Conservation (phyloP, 2,888 invertebrate species). For the Girardia tigrina region DNA sequence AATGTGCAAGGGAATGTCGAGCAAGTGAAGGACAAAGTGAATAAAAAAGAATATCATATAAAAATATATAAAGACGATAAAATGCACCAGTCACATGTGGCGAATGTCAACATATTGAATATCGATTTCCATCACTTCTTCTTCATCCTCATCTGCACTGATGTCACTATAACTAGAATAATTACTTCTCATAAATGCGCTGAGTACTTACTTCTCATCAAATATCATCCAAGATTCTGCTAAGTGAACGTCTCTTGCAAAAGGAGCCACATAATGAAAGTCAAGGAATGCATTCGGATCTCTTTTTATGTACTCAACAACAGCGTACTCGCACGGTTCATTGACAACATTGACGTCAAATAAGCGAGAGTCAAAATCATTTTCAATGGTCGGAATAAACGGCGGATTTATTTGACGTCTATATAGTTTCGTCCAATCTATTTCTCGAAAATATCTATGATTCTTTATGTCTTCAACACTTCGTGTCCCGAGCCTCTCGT, state of each 20-base stretch:
- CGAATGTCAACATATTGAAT: too few relatives aligned
- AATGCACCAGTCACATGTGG: too few relatives aligned
- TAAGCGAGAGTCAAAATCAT: slow-evolving; percentile 35
- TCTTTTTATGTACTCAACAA: neutral
- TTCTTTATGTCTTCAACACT: slow-evolving; percentile 71
- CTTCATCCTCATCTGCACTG: too few relatives aligned
- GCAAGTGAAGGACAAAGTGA: too few relatives aligned
- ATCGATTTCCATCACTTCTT: too few relatives aligned
- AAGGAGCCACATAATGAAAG: neutral
- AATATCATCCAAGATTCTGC: neutral
- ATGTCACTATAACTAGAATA: too few relatives aligned
- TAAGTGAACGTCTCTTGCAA: neutral
- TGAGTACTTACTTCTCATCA: neutral
- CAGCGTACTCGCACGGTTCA: neutral
- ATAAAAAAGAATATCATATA: too few relatives aligned
- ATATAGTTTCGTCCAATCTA: slow-evolving; percentile 60
- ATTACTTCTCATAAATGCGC: too few relatives aligned
- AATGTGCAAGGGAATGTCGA: too few relatives aligned
- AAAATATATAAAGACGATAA: too few relatives aligned
- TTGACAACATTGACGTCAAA: slow-evolving; percentile 35
- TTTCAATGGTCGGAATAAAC: slow-evolving; percentile 70
- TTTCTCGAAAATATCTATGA: slow-evolving; percentile 84
- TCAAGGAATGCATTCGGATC: neutral
- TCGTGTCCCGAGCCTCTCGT: slow-evolving; percentile 51
- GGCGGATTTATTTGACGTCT: slow-evolving; percentile 69